phyloP scores from a whole-genome alignment of 2,113 vertebrate species.

The Salminus brasiliensis region DNA sequence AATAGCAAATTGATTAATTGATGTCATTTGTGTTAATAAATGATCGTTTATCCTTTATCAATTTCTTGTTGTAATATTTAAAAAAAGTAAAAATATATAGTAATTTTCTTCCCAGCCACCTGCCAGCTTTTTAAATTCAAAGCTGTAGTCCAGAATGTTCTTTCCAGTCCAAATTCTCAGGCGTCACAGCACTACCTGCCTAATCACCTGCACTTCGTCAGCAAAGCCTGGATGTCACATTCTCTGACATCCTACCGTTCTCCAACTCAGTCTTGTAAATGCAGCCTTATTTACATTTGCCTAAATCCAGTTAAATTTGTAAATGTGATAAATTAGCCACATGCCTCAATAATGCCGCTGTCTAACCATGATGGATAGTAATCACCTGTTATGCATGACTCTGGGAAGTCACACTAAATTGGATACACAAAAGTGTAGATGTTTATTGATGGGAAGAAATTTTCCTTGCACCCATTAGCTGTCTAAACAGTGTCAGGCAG shows the following conservation, averaged over 20 bases:
- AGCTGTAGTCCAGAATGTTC: background rate
- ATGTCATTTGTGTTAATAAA: no score
- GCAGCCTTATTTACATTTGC: background rate
- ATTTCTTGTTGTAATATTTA: no score
- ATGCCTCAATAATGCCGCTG: background rate
- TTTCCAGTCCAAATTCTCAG: background rate
- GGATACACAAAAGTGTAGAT: background rate
- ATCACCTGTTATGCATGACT: background rate
- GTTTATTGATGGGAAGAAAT: conserved; percentile 25
- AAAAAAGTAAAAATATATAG: no score
- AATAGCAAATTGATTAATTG: no score
- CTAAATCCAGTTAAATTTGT: background rate
- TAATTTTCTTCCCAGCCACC: no score
- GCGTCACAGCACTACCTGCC: background rate
- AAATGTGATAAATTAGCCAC: background rate
- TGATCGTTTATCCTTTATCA: background rate
- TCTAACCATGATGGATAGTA: background rate
- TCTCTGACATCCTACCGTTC: background rate
- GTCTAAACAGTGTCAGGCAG: conserved; percentile 33
- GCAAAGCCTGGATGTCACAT: background rate
- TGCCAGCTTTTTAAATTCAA: no score
- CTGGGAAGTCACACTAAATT: background rate
- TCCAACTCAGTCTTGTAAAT: background rate
- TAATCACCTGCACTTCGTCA: conserved; percentile 17
- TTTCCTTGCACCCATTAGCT: conserved; percentile 43